A percentile compares a stretch with the other conserved stretches of the same genome.
phyloP scores from a whole-genome alignment of 2,113 vertebrate species.

The Microtus montanus region DNA sequence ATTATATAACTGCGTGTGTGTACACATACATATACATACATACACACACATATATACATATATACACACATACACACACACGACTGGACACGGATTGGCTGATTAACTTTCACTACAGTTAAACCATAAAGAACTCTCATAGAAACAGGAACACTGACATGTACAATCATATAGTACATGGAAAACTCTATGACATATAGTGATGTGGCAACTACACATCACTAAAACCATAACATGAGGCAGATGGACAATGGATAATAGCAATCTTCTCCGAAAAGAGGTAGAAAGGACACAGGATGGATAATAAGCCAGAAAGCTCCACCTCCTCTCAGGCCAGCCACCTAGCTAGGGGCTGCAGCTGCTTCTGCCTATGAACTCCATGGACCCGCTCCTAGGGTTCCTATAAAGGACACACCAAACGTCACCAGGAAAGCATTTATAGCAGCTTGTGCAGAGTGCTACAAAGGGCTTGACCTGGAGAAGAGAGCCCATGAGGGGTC shows the following conservation, averaged over 20 bases:
- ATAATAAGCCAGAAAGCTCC: not conserved
- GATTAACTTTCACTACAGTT: not conserved
- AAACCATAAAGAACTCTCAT: not conserved
- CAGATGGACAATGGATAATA: not conserved
- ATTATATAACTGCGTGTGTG: not conserved
- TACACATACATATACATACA: no score
- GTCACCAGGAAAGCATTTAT: not conserved
- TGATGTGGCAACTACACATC: rapidly evolving
- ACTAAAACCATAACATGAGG: rapidly evolving
- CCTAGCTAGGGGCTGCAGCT: rapidly evolving
- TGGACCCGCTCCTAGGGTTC: not conserved
- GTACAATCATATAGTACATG: rapidly evolving
- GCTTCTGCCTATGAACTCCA: not conserved
- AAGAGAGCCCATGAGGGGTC: not conserved
- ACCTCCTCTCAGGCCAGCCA: not conserved
- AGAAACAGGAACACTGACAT: not conserved
- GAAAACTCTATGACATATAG: not conserved
- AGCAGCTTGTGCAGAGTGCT: not conserved
- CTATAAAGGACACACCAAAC: not conserved
- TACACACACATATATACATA: no score
- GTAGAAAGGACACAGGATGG: no score
- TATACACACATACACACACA: no score
- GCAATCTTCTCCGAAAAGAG: rapidly evolving
- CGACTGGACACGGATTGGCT: not conserved
- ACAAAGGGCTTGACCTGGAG: not conserved